Conservation (phyloP, 2,113 vertebrate genomes). For the Elgaria multicarinata region DNA sequence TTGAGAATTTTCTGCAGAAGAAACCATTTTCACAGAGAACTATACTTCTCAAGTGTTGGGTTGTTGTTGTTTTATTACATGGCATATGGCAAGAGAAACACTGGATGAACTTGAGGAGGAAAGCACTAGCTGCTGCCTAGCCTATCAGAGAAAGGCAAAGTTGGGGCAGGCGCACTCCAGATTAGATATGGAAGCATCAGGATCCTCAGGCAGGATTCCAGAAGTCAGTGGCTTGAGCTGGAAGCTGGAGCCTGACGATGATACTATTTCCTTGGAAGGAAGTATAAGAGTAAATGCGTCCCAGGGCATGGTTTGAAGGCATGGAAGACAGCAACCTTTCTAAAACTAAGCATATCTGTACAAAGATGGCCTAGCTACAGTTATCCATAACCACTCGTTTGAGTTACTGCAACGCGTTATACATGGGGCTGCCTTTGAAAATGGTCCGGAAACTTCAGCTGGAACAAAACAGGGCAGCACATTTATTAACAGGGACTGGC, state of each 20-base stretch:
- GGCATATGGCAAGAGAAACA: too few species aligned
- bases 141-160: background rate
- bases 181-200: too few species aligned
- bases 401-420: too few species aligned
- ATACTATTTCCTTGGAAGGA: background rate
- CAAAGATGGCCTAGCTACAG: too few species aligned
- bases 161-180: background rate
- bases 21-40: background rate
- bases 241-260: background rate
- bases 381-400: too few species aligned
- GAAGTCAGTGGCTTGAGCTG: background rate
- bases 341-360: background rate
- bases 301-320: background rate
- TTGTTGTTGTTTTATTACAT: background rate
- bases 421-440: too few species aligned
- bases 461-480: too few species aligned
- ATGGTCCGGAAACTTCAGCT: too few species aligned
- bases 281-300: background rate
- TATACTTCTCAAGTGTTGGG: background rate
- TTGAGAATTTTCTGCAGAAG: background rate
- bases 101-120: too few species aligned
- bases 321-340: background rate
- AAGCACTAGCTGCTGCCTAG: too few species aligned
- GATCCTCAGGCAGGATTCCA: background rate
- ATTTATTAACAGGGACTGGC: too few species aligned